A percentile compares a stretch with the other conserved stretches of the same genome.
Conservation (phyloP, 2,113 vertebrate genomes). For the Nycticorax nycticorax region DNA sequence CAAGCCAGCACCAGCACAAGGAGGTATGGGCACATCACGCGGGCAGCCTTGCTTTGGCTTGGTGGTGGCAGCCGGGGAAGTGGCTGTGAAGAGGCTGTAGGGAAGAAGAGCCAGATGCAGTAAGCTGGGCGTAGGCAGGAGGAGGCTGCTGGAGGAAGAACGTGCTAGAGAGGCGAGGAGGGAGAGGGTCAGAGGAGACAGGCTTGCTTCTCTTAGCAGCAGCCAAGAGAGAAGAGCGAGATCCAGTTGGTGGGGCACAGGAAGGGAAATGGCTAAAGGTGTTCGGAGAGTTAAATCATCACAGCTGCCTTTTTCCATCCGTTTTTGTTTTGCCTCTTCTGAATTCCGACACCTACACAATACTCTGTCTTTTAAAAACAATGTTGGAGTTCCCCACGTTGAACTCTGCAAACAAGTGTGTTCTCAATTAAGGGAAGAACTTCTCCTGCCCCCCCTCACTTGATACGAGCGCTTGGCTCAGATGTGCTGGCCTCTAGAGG, state of each 20-base stretch:
- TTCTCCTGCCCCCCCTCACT: conserved; percentile 9
- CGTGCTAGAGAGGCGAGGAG: background rate
- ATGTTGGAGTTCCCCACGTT: conserved; percentile 55
- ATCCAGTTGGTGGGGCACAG: background rate
- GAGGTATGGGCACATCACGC: rapidly evolving
- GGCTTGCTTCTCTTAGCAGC: background rate
- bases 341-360: conserved; percentile 68
- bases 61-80: background rate
- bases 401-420: conserved; percentile 64
- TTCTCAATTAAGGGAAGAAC: conserved; percentile 68
- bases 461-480: conserved; percentile 12
- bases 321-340: conserved; percentile 48
- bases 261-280: conserved; percentile 7
- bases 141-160: background rate
- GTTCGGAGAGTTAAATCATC: conserved; percentile 38
- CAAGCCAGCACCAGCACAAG: background rate
- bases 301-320: conserved; percentile 61
- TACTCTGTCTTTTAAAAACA: conserved; percentile 48
- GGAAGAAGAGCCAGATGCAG: background rate
- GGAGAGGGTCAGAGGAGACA: background rate
- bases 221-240: background rate
- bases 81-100: background rate
- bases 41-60: background rate
- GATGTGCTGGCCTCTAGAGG: conserved; percentile 45
- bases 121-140: background rate